Base-by-base conservation (phyloP, 2,797 vertebrate genomes). In the Gobionotothen gibberifrons region DNA sequence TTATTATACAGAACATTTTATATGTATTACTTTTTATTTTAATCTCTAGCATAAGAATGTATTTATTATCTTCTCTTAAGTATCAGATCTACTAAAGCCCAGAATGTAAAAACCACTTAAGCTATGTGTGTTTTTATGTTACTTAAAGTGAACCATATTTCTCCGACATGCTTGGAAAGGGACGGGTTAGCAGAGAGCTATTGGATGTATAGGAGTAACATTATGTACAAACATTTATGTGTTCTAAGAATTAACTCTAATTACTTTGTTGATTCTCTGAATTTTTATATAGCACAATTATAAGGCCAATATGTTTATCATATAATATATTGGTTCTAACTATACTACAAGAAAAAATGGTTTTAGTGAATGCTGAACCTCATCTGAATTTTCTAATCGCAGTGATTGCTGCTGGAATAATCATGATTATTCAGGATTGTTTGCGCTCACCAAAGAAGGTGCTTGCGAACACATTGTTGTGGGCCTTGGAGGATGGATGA, bases 401-500 rank as follows among this genome's bases (percentile, higher is more conserved):
- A 66, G 47, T 71, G 44, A 59, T 9, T 51, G 47, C 40, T 43
- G 13, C 42, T 15, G 5, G 15, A 51, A 19, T 40, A 48, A 53
- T 53, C 19, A 40, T 32, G 15, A 14, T 66, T 3, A 42, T 64
- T 74, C 17, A 4, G 19, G 36, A 65, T 32, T 17, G 60, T 29
- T 46, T 94, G 29, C 84, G 90, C 95, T 93, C 87, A 97, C 97
- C 97, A 87, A 98, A 98, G 93, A 97, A 98, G 90, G 96, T 96
- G 95, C 96, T 98, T 84, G 97, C 95, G 78, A 98, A 98, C 94
- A 97, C 95, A 93, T 95, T 97, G 93, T 91, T 95, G 67, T 95
- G 94, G 85, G 94, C 93, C 89, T 98, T 99, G 81, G 90, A 92
- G 87, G 96, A 96, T 4, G 95, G 94, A 80, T 97, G 96, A 79